A percentile compares a stretch with the other conserved stretches of the same genome.
Evolutionary conservation across 2,888 invertebrate genomes (phyloP).

Genomic region (Arctia plantaginis): DNA sequence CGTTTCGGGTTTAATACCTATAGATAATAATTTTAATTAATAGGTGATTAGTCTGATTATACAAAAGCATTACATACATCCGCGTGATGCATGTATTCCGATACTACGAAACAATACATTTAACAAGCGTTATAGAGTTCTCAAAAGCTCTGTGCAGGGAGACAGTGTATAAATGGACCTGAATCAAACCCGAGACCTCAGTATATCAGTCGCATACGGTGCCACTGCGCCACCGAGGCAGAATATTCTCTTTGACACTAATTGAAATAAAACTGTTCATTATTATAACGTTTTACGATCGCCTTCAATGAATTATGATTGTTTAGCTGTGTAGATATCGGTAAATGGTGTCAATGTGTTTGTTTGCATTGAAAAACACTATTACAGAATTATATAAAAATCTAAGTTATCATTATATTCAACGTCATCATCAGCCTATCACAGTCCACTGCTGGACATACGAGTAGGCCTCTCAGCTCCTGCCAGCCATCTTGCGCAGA

Average conservation of each 20-base stretch:
- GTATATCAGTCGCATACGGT: too few relatives aligned
- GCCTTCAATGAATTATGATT: neutral
- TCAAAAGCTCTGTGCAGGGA: neutral
- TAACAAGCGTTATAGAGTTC: neutral
- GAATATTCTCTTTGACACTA: neutral
- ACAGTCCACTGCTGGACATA: too few relatives aligned
- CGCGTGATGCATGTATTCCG: neutral
- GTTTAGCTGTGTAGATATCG: slow-evolving; percentile 20
- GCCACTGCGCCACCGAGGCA: too few relatives aligned
- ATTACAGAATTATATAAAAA: neutral
- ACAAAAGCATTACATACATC: neutral
- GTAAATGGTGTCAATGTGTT: slow-evolving; percentile 7
- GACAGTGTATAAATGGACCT: too few relatives aligned
- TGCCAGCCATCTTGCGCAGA: too few relatives aligned
- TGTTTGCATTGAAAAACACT: slow-evolving; percentile 12
- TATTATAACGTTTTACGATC: slow-evolving; percentile 5
- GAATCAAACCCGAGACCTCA: too few relatives aligned
- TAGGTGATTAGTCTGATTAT: neutral
- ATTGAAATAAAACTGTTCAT: neutral
- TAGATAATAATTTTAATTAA: neutral
- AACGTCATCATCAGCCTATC: too few relatives aligned
- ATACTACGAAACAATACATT: neutral
- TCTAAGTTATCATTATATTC: neutral
- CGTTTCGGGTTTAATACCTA: neutral
- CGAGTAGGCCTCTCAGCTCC: too few relatives aligned